Base-by-base conservation (phyloP, 2,888 invertebrate genomes). In the Argyra leucocephala region DNA sequence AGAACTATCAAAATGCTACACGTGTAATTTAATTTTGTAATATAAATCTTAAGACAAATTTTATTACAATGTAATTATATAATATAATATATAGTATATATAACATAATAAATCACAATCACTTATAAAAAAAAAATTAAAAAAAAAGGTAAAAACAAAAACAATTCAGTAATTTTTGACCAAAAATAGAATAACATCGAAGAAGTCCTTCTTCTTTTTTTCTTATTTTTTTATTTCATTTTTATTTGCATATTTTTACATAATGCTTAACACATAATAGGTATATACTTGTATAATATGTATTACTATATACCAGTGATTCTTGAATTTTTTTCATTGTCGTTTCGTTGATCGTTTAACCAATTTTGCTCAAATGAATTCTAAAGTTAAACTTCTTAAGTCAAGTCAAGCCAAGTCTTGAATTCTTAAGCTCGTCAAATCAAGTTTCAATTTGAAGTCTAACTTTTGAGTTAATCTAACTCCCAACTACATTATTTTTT, bases 241-340 rank as follows among this genome's bases (percentile, higher is more conserved):
- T 48, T 48, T 48, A 48, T 48, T 48, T 48, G 48, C 48, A 48
- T 48, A 48, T 48, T 48, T 48, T 48, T 48, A 48, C n/a, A 48
- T 48, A 18, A 48, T 48, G 18, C 18, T n/a, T n/a, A n/a, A 31
- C 31, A 31, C 31, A 10, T 31, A 2, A 31, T 31, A 31, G 7
- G 9, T 31, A 31, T 31, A 31, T 31, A 31, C 7, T 2, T 31
- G 2, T 10, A 31, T 31, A 31, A 6, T 31, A 31, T 31, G 7
- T 31, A 31, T 31, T 10, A 1, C 10, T 31, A 31, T 31, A 31
- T 26, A 26, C n/a, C n/a, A n/a, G n/a, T n/a, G n/a, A n/a, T n/a
- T n/a, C n/a, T n/a, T n/a, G n/a, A n/a, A n/a, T n/a, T n/a, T n/a
- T n/a, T n/a, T n/a, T n/a, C n/a, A n/a, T n/a, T n/a, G n/a, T n/a